Conservation (phyloP, 2,888 invertebrate species). For the Parthenolecanium corni region DNA sequence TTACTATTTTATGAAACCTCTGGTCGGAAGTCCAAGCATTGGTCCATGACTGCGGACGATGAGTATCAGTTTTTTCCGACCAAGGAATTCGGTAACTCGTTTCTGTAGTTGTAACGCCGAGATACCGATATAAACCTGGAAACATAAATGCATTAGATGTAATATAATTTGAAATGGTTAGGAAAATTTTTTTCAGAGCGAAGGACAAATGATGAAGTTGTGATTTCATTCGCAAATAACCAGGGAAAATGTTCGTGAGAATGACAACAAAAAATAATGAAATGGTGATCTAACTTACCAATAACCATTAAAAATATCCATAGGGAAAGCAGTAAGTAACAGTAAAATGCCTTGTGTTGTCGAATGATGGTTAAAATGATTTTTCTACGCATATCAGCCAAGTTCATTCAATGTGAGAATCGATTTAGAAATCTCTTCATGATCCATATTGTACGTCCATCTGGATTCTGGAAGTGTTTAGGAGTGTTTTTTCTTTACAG, state of each 20-base stretch:
- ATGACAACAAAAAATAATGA: not conserved
- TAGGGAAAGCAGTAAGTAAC: slow-evolving; percentile 24
- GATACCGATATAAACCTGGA: slow-evolving; percentile 7
- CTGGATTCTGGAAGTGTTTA: too few relatives aligned
- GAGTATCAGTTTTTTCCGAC: not conserved
- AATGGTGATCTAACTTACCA: slow-evolving; percentile 6
- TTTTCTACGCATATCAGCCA: not conserved
- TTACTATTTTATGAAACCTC: slow-evolving; percentile 6
- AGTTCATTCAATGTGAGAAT: too few relatives aligned
- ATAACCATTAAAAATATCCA: slow-evolving; percentile 27
- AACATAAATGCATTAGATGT: not conserved
- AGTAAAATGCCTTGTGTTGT: slow-evolving; percentile 23
- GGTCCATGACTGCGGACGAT: not conserved
- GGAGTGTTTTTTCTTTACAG: too few relatives aligned
- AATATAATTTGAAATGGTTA: too few relatives aligned
- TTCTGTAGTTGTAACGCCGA: not conserved
- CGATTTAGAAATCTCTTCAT: too few relatives aligned
- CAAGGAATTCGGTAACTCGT: not conserved
- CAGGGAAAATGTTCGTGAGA: too few relatives aligned
- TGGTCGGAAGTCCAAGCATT: not conserved
- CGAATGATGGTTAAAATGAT: slow-evolving; percentile 1
- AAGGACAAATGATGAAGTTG: too few relatives aligned
- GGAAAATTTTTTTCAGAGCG: too few relatives aligned
- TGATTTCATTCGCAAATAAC: too few relatives aligned
- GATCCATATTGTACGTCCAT: too few relatives aligned